Evolutionary conservation across 2,888 invertebrate species (phyloP), one percentile per base, ranked within the genome.

Genomic region (Spilarctia lutea): DNA sequence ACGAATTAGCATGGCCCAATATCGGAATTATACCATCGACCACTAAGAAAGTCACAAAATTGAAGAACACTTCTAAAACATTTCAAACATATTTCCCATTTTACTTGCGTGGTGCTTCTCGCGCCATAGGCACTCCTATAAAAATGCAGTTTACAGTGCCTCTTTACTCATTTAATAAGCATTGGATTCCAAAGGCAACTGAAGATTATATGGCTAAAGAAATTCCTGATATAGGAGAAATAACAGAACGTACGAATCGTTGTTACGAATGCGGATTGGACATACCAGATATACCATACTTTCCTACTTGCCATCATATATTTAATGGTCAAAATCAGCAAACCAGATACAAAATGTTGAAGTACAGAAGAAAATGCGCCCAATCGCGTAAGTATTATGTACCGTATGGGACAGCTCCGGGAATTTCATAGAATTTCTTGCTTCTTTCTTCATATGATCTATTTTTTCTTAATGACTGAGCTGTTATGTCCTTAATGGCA

Each of bases 201-300:
- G 30, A 63, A 16, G 30, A 30, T 63, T 16, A 30, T 30, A 0
- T 63, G 4, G 30, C 27, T 13, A 10, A 63, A 63, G 30, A 13
- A 63, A 27, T 18, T 30, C 30, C 13, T 27, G 6, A 7, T 18
- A 63, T 63, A 30, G 27, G 30, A 27, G 63, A 63, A 27, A 30
- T 30, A 6, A 27, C 63, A 30, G 3, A 63, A 6, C 63, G 60
- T 42, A 42, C 70, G 4, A 20, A 42, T 10, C 81, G 71, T 27
- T 91, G 91, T 74, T 91, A 83, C 65, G 71, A 77, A 20, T 91
- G 91, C 71, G 91, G 91, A 0, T 67, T 89, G 30, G 71, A 86
- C 11, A 16, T 71, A 0, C n/a, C 68, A 0, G 81, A 78, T 1
- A 78, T 88, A 8, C 84, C 83, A 13, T 48, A 83, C 13, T 39